phyloP scores from a whole-genome alignment of 2,113 vertebrate genomes.

The Calidris pygmaea region DNA sequence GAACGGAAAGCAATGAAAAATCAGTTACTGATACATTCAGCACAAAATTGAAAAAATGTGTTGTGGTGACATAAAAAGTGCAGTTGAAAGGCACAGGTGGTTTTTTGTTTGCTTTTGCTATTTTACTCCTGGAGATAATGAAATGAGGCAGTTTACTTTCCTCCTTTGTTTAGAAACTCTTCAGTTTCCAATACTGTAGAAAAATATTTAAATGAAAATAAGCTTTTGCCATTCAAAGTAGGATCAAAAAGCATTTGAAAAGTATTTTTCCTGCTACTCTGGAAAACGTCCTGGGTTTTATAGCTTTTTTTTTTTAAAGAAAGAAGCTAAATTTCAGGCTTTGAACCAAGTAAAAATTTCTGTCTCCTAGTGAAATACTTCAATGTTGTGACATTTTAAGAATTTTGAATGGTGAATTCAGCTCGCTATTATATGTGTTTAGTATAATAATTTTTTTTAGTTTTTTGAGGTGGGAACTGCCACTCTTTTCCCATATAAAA shows the following conservation, averaged over 20 bases:
- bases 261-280: neutral
- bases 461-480: neutral
- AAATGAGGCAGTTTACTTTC: slow-evolving; percentile 3
- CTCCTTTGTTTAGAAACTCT: neutral
- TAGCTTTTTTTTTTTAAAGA: neutral
- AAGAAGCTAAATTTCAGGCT: neutral
- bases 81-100: slow-evolving; percentile 17
- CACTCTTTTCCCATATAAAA: neutral
- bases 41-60: neutral
- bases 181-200: neutral
- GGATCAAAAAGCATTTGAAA: slow-evolving; percentile 1
- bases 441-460: neutral
- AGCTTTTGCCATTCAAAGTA: neutral
- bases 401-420: neutral
- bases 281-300: neutral
- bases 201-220: slow-evolving; percentile 27
- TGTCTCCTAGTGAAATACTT: neutral
- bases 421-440: neutral
- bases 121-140: neutral
- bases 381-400: neutral
- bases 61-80: neutral
- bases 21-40: neutral
- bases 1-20: neutral
- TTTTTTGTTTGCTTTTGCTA: neutral
- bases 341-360: neutral